These are phyloP conservation scores for Sylvia atricapilla DNA, from an alignment of 2,113 vertebrate genomes.

Conservation along the genomic window DNA sequence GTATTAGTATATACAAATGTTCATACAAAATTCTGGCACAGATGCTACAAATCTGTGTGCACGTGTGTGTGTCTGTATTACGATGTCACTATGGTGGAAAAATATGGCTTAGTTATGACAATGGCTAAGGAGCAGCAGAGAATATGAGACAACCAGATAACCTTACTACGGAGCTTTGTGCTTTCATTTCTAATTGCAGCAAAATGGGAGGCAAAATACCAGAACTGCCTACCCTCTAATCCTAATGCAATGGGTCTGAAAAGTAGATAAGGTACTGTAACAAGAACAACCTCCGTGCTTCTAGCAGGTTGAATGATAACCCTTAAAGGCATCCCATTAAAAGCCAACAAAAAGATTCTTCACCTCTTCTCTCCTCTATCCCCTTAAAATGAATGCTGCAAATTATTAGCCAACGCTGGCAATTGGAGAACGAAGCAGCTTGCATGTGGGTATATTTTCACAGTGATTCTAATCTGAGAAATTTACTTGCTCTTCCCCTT, in stretches of 20 bases:
- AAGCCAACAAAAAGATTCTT: conserved; percentile 6
- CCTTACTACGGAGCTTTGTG: neutral
- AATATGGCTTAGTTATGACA: conserved; percentile 3
- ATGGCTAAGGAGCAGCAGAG: neutral
- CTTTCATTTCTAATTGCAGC: conserved; percentile 31
- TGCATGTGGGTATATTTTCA: conserved; percentile 34
- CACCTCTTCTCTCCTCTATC: neutral
- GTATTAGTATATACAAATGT: neutral
- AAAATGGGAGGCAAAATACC: neutral
- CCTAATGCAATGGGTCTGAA: neutral
- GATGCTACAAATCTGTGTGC: neutral
- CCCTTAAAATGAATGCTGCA: conserved; percentile 4
- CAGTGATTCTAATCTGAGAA: conserved; percentile 49
- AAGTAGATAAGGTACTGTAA: conserved; percentile 8
- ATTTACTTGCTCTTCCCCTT: conserved; percentile 42
- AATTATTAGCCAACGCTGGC: conserved; percentile 27
- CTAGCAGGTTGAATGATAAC: conserved; percentile 4
- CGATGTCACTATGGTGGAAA: neutral
- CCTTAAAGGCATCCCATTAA: conserved; percentile 37
- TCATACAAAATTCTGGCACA: conserved; percentile 16
- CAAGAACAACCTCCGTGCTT: neutral
- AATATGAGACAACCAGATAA: neutral
- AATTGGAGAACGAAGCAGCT: conserved; percentile 25
- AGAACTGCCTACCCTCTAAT: neutral
- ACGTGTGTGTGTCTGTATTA: conserved; percentile 14